A percentile compares a stretch with the other conserved stretches of the same genome.
Evolutionary conservation across 2,888 invertebrate species (phyloP).

Genomic region (Antheraea yamamai): DNA sequence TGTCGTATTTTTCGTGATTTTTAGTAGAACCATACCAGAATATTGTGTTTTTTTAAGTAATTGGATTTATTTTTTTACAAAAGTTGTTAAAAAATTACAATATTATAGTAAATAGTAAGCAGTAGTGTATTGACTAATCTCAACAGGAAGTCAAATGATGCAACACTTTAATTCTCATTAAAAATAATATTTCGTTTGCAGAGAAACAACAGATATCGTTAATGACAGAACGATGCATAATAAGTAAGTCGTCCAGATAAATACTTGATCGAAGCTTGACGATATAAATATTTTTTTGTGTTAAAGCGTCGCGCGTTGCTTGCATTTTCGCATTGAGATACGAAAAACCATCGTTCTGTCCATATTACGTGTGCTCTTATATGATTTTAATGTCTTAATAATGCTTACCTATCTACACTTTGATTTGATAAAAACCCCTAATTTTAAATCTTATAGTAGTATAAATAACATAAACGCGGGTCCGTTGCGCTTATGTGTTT

Average conservation of each 20-base stretch:
- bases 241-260: constrained; percentile 58
- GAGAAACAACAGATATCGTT: constrained; percentile 47
- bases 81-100: too few relatives aligned
- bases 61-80: too few relatives aligned
- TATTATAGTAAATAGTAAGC: too few relatives aligned
- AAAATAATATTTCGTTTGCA: constrained; percentile 64
- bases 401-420: neutral
- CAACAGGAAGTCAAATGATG: neutral
- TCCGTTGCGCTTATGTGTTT: neutral
- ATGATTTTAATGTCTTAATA: neutral
- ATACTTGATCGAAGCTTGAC: constrained; percentile 16
- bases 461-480: neutral
- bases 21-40: too few relatives aligned
- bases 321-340: constrained; percentile 10
- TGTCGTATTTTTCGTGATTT: neutral
- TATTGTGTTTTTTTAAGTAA: too few relatives aligned
- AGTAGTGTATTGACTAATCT: neutral
- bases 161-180: constrained; percentile 18
- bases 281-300: constrained; percentile 8
- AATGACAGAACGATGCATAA: constrained; percentile 78
- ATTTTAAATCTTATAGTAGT: neutral
- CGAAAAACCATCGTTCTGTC: constrained; percentile 25
- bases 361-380: constrained; percentile 19
- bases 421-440: neutral
- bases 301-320: constrained; percentile 18